phyloP scores from a whole-genome alignment of 2,888 invertebrate genomes.

The Hyles lineata region DNA sequence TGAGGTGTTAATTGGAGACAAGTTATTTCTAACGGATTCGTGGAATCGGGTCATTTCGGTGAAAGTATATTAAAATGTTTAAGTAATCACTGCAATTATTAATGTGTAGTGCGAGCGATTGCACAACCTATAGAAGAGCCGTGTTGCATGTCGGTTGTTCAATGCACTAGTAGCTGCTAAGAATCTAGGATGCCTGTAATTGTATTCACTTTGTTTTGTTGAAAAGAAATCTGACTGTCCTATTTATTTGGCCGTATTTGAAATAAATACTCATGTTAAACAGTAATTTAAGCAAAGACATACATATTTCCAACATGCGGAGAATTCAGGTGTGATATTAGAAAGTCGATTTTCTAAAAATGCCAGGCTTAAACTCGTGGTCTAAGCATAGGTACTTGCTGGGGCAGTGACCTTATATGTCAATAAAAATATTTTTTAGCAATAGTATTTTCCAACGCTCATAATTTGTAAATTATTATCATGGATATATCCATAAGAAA shows the following conservation, averaged over 20 bases:
- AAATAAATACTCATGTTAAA: too few species aligned
- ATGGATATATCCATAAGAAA: too few species aligned
- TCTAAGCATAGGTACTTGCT: too few species aligned
- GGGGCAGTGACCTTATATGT: too few species aligned
- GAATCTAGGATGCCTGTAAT: slow-evolving; percentile 8
- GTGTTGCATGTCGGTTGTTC: background rate
- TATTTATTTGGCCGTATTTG: background rate
- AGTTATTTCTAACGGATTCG: background rate
- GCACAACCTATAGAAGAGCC: slow-evolving; percentile 8
- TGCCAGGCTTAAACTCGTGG: too few species aligned
- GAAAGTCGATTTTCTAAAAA: too few species aligned
- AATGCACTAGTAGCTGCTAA: background rate
- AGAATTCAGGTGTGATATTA: too few species aligned
- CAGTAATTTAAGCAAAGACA: too few species aligned
- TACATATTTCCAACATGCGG: too few species aligned
- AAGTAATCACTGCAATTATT: background rate
- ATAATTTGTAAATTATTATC: too few species aligned
- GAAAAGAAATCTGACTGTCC: background rate
- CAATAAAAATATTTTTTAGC: too few species aligned
- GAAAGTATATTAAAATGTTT: background rate
- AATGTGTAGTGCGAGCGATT: background rate
- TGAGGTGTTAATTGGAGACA: background rate
- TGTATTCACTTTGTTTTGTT: background rate
- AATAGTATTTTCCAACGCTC: too few species aligned
- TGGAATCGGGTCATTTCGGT: background rate